Conservation (phyloP, 1,140 invertebrate species). For the Polypedilum pembai region DNA sequence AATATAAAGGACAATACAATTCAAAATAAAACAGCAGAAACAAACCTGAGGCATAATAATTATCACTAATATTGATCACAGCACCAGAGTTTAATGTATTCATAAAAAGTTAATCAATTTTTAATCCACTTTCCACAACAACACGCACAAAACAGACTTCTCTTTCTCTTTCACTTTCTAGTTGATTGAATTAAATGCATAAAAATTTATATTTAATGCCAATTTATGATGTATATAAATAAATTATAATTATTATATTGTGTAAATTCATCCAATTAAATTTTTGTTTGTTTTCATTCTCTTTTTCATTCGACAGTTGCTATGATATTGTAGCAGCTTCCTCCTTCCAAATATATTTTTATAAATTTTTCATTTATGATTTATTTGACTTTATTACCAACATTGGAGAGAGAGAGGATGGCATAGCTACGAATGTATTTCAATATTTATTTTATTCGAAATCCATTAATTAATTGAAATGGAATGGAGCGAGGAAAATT, state of each 20-base stretch:
- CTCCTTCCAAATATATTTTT: too few relatives aligned
- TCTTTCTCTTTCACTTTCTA: background rate
- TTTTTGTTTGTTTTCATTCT: background rate
- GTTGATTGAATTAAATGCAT: background rate
- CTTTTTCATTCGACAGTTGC: background rate
- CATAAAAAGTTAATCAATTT: too few relatives aligned
- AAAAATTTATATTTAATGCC: background rate
- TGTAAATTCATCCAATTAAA: constrained; percentile 12
- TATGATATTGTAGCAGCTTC: too few relatives aligned
- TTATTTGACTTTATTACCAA: too few relatives aligned
- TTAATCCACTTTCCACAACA: too few relatives aligned
- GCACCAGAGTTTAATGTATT: background rate
- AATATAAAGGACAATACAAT: constrained; percentile 26
- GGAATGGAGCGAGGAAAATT: background rate
- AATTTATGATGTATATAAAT: constrained; percentile 19
- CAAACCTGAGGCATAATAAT: constrained; percentile 1
- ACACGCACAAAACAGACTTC: background rate
- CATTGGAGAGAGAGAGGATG: too few relatives aligned
- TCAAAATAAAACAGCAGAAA: background rate
- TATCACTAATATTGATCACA: background rate
- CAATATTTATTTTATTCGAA: constrained; percentile 11
- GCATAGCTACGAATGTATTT: too few relatives aligned
- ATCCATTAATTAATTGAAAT: background rate
- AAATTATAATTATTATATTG: constrained; percentile 16
- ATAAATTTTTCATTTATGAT: too few relatives aligned